Evolutionary conservation across 2,797 vertebrate species (phyloP).

Genomic region (Spatula clypeata): DNA sequence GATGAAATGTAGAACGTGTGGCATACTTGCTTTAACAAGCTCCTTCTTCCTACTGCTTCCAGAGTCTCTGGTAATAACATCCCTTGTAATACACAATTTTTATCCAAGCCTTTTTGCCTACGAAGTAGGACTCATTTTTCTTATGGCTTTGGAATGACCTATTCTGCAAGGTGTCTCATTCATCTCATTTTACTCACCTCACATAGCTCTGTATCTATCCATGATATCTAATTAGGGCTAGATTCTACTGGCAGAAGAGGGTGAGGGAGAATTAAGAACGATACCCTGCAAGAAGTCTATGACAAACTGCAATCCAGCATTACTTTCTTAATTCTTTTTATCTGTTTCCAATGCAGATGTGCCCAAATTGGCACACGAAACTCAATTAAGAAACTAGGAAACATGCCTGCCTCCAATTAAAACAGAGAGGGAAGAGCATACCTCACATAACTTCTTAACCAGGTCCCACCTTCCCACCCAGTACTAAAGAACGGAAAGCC

Average conservation of each 20-base stretch:
- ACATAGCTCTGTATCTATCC: not conserved
- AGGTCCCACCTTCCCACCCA: not conserved
- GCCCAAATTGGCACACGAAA: not conserved
- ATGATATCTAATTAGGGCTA: not conserved
- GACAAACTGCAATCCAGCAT: not conserved
- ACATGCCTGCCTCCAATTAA: not conserved
- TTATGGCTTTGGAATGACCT: not conserved
- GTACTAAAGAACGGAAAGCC: not conserved
- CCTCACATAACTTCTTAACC: not conserved
- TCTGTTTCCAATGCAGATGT: not conserved
- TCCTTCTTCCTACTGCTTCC: not conserved
- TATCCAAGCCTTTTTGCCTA: not conserved
- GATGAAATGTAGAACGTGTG: not conserved
- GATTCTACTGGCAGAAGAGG: not conserved
- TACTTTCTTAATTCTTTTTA: not conserved
- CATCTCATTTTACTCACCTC: not conserved
- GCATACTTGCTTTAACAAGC: not conserved
- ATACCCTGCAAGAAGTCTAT: not conserved
- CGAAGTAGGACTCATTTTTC: not conserved
- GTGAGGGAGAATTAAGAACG: not conserved
- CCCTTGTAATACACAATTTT: not conserved
- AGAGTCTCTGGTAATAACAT: not conserved
- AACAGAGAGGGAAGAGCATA: not conserved
- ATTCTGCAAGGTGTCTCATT: not conserved
- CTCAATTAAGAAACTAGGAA: constrained; percentile 3